phyloP scores from a whole-genome alignment of 2,888 invertebrate species.

The Nemoura dubitans region DNA sequence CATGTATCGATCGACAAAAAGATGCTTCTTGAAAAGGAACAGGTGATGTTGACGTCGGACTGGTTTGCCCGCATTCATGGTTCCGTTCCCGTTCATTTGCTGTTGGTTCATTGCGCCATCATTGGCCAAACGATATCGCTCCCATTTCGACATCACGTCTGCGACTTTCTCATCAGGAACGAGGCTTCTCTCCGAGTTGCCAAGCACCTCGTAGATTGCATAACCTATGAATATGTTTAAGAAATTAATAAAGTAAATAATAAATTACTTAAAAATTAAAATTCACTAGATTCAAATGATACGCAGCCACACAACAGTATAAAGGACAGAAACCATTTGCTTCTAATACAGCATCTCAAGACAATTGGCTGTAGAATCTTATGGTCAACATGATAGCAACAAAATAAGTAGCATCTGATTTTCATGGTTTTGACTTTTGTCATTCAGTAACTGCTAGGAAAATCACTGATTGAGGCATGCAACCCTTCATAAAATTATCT shows the following conservation, averaged over 20 bases:
- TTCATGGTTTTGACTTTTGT: too few species aligned
- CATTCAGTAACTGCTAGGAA: too few species aligned
- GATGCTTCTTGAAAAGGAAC: slow-evolving; percentile 82
- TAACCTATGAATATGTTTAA: slow-evolving; percentile 69
- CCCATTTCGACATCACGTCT: slow-evolving; percentile 96
- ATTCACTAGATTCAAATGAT: too few species aligned
- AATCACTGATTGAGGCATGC: too few species aligned
- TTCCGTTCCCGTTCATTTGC: slow-evolving; percentile 49
- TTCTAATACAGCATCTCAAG: too few species aligned
- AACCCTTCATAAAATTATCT: too few species aligned
- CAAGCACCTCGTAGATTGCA: slow-evolving; percentile 91
- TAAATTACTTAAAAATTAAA: not conserved
- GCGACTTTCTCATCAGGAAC: slow-evolving; percentile 88
- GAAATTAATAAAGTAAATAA: not conserved
- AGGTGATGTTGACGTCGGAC: slow-evolving; percentile 68
- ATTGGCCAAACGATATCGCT: slow-evolving; percentile 80
- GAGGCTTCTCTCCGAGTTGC: slow-evolving; percentile 85
- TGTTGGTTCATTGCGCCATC: slow-evolving; percentile 60
- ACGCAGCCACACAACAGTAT: too few species aligned
- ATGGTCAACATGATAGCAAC: too few species aligned
- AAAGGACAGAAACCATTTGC: too few species aligned
- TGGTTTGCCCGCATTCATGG: slow-evolving; percentile 57
- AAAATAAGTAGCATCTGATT: too few species aligned
- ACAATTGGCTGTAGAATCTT: too few species aligned
- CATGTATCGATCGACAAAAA: slow-evolving; percentile 82